phyloP scores from a whole-genome alignment of 1,140 invertebrate species.

The Sycophaga agraensis region DNA sequence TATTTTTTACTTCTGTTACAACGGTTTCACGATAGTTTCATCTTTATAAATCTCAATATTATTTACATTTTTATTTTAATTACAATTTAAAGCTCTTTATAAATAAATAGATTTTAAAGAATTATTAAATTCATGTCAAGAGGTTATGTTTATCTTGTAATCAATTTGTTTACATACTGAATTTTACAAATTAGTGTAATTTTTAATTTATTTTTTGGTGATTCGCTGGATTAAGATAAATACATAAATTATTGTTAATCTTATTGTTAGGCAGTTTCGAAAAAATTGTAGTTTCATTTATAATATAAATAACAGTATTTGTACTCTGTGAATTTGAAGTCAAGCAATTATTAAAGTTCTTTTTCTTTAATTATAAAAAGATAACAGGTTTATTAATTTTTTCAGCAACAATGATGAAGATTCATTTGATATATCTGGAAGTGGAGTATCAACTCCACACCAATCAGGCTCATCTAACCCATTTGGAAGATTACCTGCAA shows the following conservation, averaged over 20 bases:
- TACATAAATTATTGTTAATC: not conserved
- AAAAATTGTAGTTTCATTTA: not conserved
- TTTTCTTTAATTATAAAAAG: not conserved
- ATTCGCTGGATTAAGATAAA: not conserved
- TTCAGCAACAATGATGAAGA: slow-evolving; percentile 38
- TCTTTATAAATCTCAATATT: not conserved
- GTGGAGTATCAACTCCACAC: slow-evolving; percentile 38
- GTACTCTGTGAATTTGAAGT: not conserved
- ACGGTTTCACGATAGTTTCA: no score
- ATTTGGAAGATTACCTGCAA: slow-evolving; percentile 37
- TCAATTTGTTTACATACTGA: slow-evolving; percentile 12
- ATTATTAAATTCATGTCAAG: not conserved
- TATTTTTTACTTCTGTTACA: not conserved
- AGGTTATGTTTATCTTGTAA: slow-evolving; percentile 33
- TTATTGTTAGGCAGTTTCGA: not conserved
- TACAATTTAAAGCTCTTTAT: not conserved
- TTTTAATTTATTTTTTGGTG: no score
- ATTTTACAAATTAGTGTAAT: no score
- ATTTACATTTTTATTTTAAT: not conserved
- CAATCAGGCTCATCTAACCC: slow-evolving; percentile 37
- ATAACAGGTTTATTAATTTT: not conserved
- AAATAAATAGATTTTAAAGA: no score
- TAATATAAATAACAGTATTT: not conserved
- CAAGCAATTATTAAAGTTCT: not conserved
- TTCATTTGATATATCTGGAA: slow-evolving; percentile 34